Conservation (phyloP, 2,888 invertebrate genomes). For the Epinotia bilunana region DNA sequence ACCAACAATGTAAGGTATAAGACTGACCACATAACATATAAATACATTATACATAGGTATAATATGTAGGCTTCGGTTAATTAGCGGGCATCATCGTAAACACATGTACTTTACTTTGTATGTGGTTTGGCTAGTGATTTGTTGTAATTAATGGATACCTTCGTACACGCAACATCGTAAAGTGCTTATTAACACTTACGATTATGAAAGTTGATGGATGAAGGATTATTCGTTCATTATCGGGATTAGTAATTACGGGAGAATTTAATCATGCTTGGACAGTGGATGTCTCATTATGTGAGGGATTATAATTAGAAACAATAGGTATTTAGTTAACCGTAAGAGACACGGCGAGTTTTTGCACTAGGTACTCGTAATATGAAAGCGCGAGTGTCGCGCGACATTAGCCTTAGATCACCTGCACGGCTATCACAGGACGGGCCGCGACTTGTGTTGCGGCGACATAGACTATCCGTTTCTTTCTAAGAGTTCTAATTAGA, state of each 20-base stretch:
- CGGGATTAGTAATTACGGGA: neutral
- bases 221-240: slow-evolving; percentile 12
- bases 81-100: slow-evolving; percentile 33
- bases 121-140: slow-evolving; percentile 29
- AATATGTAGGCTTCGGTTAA: slow-evolving; percentile 16
- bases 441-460: too few species aligned
- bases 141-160: slow-evolving; percentile 21
- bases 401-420: too few species aligned
- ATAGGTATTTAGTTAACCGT: too few species aligned
- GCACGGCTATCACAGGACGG: too few species aligned
- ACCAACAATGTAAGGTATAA: slow-evolving; percentile 15
- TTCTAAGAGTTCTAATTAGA: too few species aligned
- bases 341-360: too few species aligned
- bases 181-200: slow-evolving; percentile 26
- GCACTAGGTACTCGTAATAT: too few species aligned
- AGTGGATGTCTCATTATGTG: neutral
- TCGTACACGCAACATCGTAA: slow-evolving; percentile 13
- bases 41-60: neutral
- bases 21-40: too few species aligned
- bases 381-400: too few species aligned
- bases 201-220: slow-evolving; percentile 28
- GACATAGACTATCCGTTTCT: too few species aligned
- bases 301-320: neutral
- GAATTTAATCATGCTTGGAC: slow-evolving; percentile 15
- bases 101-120: slow-evolving; percentile 14